A percentile compares a stretch with the other conserved stretches of the same genome.
Conservation (phyloP, 2,888 invertebrate genomes). For the Pandemis cinnamomeana region DNA sequence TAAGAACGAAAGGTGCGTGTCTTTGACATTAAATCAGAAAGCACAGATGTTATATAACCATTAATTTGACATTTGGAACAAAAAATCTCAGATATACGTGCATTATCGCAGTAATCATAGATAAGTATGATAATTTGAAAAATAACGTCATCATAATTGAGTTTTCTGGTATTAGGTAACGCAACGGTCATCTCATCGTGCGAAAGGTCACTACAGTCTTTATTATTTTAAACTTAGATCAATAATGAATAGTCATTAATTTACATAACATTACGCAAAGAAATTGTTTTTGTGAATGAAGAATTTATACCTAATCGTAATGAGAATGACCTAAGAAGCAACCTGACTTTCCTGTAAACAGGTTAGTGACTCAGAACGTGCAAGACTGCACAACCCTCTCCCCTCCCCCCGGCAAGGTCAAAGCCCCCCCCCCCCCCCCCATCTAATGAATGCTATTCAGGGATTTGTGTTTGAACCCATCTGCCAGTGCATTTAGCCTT, state of each 20-base stretch:
- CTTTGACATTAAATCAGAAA: neutral
- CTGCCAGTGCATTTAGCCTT: constrained; percentile 16
- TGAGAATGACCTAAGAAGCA: constrained; percentile 18
- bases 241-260: neutral
- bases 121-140: constrained; percentile 20
- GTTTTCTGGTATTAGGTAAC: constrained; percentile 13
- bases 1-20: neutral
- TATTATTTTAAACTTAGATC: neutral
- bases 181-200: neutral
- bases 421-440: constrained; percentile 60
- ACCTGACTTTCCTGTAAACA: constrained; percentile 25
- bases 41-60: constrained; percentile 10
- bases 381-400: constrained; percentile 35
- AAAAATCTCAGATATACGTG: neutral
- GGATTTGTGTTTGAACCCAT: constrained; percentile 54
- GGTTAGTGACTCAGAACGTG: constrained; percentile 67
- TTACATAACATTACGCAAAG: neutral
- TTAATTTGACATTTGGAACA: neutral
- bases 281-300: neutral
- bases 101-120: neutral
- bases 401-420: constrained; percentile 75
- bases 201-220: constrained; percentile 7
- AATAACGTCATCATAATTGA: constrained; percentile 16
- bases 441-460: constrained; percentile 62
- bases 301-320: neutral